Conservation (phyloP, 2,888 invertebrate species). For the Odontocerum albicorne region DNA sequence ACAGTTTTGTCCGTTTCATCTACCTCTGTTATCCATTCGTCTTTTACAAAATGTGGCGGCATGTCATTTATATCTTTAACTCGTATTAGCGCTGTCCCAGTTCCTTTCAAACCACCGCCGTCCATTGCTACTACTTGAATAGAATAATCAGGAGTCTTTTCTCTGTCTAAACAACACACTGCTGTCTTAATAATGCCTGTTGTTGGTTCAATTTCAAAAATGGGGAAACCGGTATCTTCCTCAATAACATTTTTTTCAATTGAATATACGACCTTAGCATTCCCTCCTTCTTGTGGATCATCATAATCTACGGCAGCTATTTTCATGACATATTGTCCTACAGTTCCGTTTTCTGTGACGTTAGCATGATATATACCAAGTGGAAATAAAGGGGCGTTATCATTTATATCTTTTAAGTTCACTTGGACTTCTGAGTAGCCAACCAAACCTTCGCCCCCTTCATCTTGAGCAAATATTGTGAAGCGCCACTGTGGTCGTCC, state of each 20-base stretch:
- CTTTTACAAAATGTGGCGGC: slow-evolving; percentile 56
- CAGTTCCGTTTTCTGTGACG: slow-evolving; percentile 57
- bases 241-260: slow-evolving; percentile 57
- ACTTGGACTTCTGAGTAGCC: slow-evolving; percentile 49
- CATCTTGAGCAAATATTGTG: slow-evolving; percentile 43
- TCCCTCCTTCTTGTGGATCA: slow-evolving; percentile 56
- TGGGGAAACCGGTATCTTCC: slow-evolving; percentile 54
- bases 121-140: slow-evolving; percentile 55
- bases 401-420: slow-evolving; percentile 58
- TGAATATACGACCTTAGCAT: slow-evolving; percentile 60
- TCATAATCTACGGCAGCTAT: slow-evolving; percentile 61
- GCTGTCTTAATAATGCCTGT: slow-evolving; percentile 56
- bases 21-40: slow-evolving; percentile 52
- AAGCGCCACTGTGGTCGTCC: slow-evolving; percentile 56
- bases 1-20: slow-evolving; percentile 50
- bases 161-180: slow-evolving; percentile 52
- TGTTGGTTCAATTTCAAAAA: slow-evolving; percentile 56
- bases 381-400: slow-evolving; percentile 58
- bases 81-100: slow-evolving; percentile 54
- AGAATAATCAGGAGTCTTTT: slow-evolving; percentile 53
- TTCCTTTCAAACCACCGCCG: slow-evolving; percentile 54
- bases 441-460: slow-evolving; percentile 36
- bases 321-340: slow-evolving; percentile 56
- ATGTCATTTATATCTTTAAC: slow-evolving; percentile 63
- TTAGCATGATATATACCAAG: slow-evolving; percentile 50